Evolutionary conservation across 2,797 vertebrate species (phyloP), one percentile per base, ranked within the genome.

Genomic region (Momotus momota): DNA sequence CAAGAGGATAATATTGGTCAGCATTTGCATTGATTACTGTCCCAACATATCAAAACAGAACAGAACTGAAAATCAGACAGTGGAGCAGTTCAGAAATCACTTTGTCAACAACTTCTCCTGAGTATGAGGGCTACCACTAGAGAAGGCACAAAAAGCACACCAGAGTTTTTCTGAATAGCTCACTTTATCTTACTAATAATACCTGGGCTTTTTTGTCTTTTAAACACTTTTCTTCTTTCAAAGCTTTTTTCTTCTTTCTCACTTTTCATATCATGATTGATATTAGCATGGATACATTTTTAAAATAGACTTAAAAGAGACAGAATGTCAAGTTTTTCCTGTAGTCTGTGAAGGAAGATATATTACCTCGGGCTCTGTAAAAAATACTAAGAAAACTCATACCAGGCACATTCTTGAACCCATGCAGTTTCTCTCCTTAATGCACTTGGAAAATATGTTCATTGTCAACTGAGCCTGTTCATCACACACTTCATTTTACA

Each of bases 361-460:
- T 7, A 60, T 70, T 74, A 66, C 67, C 67, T 64, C 25, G 38
- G 48, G 25, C 31, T 74, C 27, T 75, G 48, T 80, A 45, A 93
- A 94, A 93, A 86, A 55, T 55, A 70, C 35, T 49, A 70, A 55
- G 35, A 73, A 14, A 93, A 84, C 40, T 77, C 8, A 3, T 57
- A 86, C 66, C 82, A 94, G 67, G 81, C 71, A 85, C 86, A 69
- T 95, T 88, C 49, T 61, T 93, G 86, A 91, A 81, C 40, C 26
- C 70, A 51, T 54, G 45, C 40, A 74, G 78, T 62, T 91, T 78
- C 65, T 77, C 81, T 85, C 71, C 66, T 88, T 83, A 93, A 83
- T 60, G 33, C 1, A 1, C 87, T 82, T 95, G 84, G 84, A 88
- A 93, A 94, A 83, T 14, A 79, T 0, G 4, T 62, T 80, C 15